Conservation (phyloP, 2,797 vertebrate genomes). For the Anguilla obscura region DNA sequence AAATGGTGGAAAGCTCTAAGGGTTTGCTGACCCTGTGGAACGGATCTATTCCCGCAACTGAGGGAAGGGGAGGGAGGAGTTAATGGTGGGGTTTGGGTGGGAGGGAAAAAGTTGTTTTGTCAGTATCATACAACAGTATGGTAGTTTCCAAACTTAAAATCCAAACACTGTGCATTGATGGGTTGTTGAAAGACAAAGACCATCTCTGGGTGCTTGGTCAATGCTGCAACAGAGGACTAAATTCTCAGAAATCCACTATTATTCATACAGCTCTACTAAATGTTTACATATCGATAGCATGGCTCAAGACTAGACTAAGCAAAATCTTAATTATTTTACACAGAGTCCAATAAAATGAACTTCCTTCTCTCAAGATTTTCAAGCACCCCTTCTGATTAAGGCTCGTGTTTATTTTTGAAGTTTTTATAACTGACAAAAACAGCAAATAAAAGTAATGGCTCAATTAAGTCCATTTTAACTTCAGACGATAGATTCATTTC, state of each 20-base stretch:
- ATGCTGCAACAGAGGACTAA: not conserved
- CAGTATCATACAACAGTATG: not conserved
- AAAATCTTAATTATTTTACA: conserved; percentile 33
- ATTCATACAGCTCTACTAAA: conserved; percentile 19
- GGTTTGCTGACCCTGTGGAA: conserved; percentile 31
- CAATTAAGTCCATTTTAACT: conserved; percentile 52
- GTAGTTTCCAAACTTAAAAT: conserved; percentile 28
- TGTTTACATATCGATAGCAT: conserved; percentile 43
- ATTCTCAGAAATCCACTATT: conserved; percentile 16
- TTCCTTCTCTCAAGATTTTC: conserved; percentile 30
- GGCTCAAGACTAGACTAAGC: conserved; percentile 39
- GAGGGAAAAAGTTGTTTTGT: not conserved
- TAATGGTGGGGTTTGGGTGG: not conserved
- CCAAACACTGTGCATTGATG: conserved; percentile 23
- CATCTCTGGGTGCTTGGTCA: not conserved
- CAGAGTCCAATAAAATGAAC: conserved; percentile 27
- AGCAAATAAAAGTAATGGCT: conserved; percentile 45
- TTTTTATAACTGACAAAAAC: conserved; percentile 46
- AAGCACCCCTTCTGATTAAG: conserved; percentile 39
- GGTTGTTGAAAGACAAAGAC: not conserved
- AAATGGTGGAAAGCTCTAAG: conserved; percentile 33
- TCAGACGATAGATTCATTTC: conserved; percentile 47
- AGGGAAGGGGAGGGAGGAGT: conserved; percentile 15
- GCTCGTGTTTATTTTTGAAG: conserved; percentile 44
- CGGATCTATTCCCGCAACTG: conserved; percentile 30